phyloP scores from a whole-genome alignment of 2,888 invertebrate species.

The Ectemnius cavifrons region DNA sequence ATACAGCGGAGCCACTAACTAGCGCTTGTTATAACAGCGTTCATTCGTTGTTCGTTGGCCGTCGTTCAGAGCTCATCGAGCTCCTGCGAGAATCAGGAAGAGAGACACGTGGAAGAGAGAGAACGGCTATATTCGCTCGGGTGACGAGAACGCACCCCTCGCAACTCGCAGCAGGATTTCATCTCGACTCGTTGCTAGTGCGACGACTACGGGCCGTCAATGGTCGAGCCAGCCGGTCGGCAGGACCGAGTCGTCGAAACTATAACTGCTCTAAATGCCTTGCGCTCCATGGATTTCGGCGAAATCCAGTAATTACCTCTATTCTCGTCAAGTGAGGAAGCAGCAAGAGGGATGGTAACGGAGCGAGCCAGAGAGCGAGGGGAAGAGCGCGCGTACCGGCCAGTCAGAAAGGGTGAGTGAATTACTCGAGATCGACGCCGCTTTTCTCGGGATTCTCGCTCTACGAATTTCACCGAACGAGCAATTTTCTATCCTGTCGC shows the following conservation, averaged over 20 bases:
- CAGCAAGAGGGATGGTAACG: conserved; percentile 11
- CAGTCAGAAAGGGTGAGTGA: conserved; percentile 31
- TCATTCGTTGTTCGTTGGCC: conserved; percentile 65
- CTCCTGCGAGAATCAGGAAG: not conserved
- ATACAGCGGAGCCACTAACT: conserved; percentile 73
- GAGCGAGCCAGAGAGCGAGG: too few relatives aligned
- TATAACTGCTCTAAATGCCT: conserved; percentile 63
- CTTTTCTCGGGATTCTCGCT: conserved; percentile 43
- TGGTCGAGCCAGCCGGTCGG: conserved; percentile 47
- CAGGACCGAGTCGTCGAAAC: conserved; percentile 61
- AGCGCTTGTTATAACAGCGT: conserved; percentile 74
- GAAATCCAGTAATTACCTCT: conserved; percentile 66
- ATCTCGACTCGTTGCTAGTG: conserved; percentile 16
- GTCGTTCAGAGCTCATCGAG: conserved; percentile 55
- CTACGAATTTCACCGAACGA: conserved; percentile 56
- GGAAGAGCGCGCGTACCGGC: too few relatives aligned
- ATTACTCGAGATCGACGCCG: conserved; percentile 54
- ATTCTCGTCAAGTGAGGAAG: conserved; percentile 56
- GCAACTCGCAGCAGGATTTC: conserved; percentile 11
- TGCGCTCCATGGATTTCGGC: conserved; percentile 62
- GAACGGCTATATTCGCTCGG: not conserved
- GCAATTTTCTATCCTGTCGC: conserved; percentile 44
- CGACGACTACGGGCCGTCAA: conserved; percentile 51
- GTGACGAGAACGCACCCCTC: conserved; percentile 1
- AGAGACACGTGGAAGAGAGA: too few relatives aligned